phyloP scores from a whole-genome alignment of 1,140 invertebrate species.

The Andricus grossulariae region DNA sequence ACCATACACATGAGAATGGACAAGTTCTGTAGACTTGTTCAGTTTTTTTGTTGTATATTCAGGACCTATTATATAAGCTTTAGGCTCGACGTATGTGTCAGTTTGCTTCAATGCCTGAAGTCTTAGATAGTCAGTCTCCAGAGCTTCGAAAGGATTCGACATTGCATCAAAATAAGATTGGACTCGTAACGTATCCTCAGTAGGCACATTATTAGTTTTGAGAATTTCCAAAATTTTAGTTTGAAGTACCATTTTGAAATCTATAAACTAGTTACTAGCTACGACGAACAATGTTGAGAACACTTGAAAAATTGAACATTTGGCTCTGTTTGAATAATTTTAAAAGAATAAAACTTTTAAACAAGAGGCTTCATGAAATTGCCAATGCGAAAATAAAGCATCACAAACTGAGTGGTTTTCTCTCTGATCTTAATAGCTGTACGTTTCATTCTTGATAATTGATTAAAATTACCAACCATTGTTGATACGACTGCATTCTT shows the following conservation, averaged over 20 bases:
- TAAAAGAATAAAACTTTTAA: too few relatives aligned
- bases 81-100: background rate
- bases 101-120: too few relatives aligned
- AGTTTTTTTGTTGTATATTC: constrained; percentile 20
- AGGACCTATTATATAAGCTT: constrained; percentile 32
- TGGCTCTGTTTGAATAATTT: too few relatives aligned
- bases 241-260: background rate
- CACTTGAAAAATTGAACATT: too few relatives aligned
- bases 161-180: too few relatives aligned
- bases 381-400: too few relatives aligned
- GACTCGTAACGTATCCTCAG: background rate
- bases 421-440: too few relatives aligned
- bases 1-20: background rate
- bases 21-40: constrained; percentile 1
- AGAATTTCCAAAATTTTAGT: background rate
- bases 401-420: too few relatives aligned
- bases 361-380: too few relatives aligned
- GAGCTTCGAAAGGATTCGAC: constrained; percentile 20
- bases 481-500: too few relatives aligned
- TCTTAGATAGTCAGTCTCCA: constrained; percentile 29
- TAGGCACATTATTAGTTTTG: background rate
- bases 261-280: background rate
- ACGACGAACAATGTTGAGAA: background rate
- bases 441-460: too few relatives aligned
- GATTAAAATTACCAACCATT: too few relatives aligned